Percentiles rank a stretch among this genome's conserved stretches.
These are phyloP conservation scores for Coenonympha glycerion DNA, from an alignment of 2,888 invertebrate species.

Conservation along the genomic window DNA sequence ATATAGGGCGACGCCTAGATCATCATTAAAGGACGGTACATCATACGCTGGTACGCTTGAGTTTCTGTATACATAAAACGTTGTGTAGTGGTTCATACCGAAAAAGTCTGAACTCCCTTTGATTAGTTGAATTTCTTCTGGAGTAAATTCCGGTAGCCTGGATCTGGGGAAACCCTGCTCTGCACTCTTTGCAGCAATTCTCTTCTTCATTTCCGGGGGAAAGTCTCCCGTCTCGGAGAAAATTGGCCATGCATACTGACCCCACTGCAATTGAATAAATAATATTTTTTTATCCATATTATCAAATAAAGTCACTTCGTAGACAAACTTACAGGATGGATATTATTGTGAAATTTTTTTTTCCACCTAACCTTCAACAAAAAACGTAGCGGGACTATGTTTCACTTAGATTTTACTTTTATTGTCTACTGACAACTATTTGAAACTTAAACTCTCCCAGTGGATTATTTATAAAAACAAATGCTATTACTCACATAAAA, in stretches of 20 bases:
- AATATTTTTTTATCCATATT: constrained; percentile 57
- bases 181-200: neutral
- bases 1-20: neutral
- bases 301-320: no score
- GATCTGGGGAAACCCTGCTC: neutral
- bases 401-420: no score
- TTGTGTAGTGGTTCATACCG: constrained; percentile 79
- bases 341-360: neutral
- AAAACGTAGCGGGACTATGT: no score
- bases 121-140: constrained; percentile 39
- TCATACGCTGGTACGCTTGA: constrained; percentile 23
- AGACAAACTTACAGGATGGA: no score
- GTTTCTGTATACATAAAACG: constrained; percentile 41
- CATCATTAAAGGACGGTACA: neutral
- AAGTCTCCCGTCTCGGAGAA: neutral
- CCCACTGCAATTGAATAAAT: neutral
- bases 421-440: no score
- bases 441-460: neutral
- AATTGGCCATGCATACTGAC: neutral
- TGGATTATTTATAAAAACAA: neutral
- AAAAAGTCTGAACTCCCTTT: constrained; percentile 43
- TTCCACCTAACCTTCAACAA: no score
- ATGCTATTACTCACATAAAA: constrained; percentile 31
- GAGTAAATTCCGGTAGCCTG: no score
- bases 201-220: no score